A percentile compares a stretch with the other conserved stretches of the same genome.
Conservation (phyloP, 2,113 vertebrate genomes). For the Rhombomys opimus region DNA sequence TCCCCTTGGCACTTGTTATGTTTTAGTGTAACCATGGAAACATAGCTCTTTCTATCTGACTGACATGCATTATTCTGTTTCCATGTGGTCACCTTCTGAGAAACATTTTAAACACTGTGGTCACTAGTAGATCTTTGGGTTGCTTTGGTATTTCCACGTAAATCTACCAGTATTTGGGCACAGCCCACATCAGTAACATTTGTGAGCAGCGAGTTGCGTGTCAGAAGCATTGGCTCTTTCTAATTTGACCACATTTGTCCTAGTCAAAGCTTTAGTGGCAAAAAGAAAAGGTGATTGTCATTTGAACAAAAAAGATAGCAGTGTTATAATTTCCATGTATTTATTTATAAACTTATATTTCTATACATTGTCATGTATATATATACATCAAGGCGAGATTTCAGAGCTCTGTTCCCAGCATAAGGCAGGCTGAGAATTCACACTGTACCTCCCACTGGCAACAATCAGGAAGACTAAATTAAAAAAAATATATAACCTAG, state of each 20-base stretch:
- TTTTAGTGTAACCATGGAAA: constrained; percentile 84
- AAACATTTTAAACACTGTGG: constrained; percentile 55
- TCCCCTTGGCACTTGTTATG: constrained; percentile 78
- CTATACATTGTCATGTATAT: not conserved
- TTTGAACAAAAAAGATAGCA: constrained; percentile 53
- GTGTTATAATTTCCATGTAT: not conserved
- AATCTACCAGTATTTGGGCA: not conserved
- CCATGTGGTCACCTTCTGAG: constrained; percentile 71
- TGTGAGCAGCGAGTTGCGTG: not conserved
- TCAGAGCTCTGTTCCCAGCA: constrained; percentile 33
- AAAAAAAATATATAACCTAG: not conserved
- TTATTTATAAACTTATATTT: not conserved
- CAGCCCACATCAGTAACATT: not conserved
- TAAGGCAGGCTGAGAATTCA: constrained; percentile 33
- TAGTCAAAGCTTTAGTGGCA: constrained; percentile 51
- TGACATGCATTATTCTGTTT: constrained; percentile 40
- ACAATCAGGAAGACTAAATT: constrained; percentile 3
- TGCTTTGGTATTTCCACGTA: constrained; percentile 33
- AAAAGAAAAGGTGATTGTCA: constrained; percentile 33
- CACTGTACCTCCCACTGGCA: constrained; percentile 1
- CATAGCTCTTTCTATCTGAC: constrained; percentile 17
- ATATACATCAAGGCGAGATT: constrained; percentile 19
- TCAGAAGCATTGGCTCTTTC: constrained; percentile 13
- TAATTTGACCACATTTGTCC: constrained; percentile 34
- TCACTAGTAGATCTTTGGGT: not conserved